Base-by-base conservation (phyloP, 2,888 invertebrate species). In the Caenorhabditis sp. region DNA sequence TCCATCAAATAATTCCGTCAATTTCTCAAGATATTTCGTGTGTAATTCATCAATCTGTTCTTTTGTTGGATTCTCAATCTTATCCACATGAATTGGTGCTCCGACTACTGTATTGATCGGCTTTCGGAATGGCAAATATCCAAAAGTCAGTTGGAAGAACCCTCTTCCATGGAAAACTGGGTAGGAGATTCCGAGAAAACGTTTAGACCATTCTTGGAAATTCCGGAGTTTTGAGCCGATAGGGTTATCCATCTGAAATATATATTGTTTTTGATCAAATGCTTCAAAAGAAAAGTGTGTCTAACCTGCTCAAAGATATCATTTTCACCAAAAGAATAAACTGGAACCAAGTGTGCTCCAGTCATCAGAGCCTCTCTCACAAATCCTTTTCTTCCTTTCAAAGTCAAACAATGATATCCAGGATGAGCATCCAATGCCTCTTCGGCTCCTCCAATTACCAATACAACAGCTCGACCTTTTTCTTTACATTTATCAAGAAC, bases 81-180 rank as follows among this genome's bases (percentile, higher is more conserved):
- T 92, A 59, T 91, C 90, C 0, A 95, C 91, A 63, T 92, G 92
- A 84, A 97, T 91, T 4, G 97, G 95, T 25, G 91, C 90, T 3
- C 97, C 97, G 86, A 97, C 95, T 83, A 97, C 94, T 83, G 94
- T 93, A 43, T 92, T 92, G 52, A 97, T 91, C 0, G 93, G 93
- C 70, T 90, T 91, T 50, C 95, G 91, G 57, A 92, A 91, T 0
- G 97, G 96, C 63, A 97, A 89, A 7, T 95, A 88, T 0, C 97
- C 97, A 87, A 93, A 93, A 0, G 92, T 43, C 14, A 43, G 17
- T 31, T 60, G 70, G 86, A 96, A 94, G 72, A 95, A 90, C 2
- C 96, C 96, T 38, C 96, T 90, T 0, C 90, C 90, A 64, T 87
- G 82, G 73, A 89, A 88, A 3, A 89, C 50, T 10, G 89, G 89